These are phyloP conservation scores for Penaeus monodon DNA, from an alignment of 2,888 invertebrate genomes.

Conservation along the genomic window DNA sequence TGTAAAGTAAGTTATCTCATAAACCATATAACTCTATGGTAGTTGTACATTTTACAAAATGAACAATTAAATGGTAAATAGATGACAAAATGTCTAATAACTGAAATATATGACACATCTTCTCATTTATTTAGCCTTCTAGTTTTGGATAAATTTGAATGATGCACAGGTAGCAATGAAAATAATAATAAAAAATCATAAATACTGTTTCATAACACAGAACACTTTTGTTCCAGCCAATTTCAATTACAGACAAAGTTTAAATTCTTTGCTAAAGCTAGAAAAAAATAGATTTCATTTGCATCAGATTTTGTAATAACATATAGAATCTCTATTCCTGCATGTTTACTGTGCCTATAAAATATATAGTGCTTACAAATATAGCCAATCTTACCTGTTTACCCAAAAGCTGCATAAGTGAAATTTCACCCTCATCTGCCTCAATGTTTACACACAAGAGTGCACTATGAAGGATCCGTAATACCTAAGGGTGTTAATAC, in stretches of 20 bases:
- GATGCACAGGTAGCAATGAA: too few relatives aligned
- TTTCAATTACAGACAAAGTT: background rate
- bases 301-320: too few relatives aligned
- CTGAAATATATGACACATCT: background rate
- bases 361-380: background rate
- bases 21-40: background rate
- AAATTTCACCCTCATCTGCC: background rate
- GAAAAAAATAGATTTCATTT: background rate
- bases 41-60: background rate
- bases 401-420: conserved; percentile 50
- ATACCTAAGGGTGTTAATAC: background rate
- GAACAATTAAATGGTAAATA: background rate
- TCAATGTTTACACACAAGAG: conserved; percentile 27
- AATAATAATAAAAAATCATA: too few relatives aligned
- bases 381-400: conserved; percentile 28
- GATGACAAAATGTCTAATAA: background rate
- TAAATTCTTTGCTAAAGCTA: background rate
- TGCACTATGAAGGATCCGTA: conserved; percentile 15
- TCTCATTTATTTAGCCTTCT: too few relatives aligned
- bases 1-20: conserved; percentile 8
- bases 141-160: too few relatives aligned
- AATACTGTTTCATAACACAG: too few relatives aligned
- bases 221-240: background rate
- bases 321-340: too few relatives aligned
- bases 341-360: background rate